A percentile compares a stretch with the other conserved stretches of the same genome.
Evolutionary conservation across 30 jellyfish, hydroid and myxozoan species (phyloP).

Genomic region (Hydractinia echinata): DNA sequence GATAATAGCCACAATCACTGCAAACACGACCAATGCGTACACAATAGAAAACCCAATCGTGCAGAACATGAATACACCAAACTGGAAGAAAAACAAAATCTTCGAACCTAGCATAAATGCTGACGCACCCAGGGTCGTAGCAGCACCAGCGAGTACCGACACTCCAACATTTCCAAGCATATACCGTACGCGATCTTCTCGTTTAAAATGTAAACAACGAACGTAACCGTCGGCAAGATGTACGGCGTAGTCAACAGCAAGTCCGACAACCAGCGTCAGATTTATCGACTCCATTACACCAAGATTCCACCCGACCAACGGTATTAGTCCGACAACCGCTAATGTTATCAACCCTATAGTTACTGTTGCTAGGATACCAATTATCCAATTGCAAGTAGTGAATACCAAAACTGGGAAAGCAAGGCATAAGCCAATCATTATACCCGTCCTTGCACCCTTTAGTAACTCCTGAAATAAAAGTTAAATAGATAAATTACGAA

Average conservation of each 20-base stretch:
- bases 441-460: conserved; percentile 91
- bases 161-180: conserved; percentile 93
- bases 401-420: conserved; percentile 90
- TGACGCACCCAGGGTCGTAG: conserved; percentile 94
- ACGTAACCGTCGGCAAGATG: conserved; percentile 96
- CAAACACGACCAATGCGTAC: conserved; percentile 77
- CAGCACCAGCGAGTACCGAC: conserved; percentile 92
- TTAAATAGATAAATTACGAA: no score
- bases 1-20: conserved; percentile 61
- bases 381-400: conserved; percentile 93
- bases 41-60: conserved; percentile 84
- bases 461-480: conserved; percentile 57
- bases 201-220: conserved; percentile 55
- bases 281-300: conserved; percentile 95
- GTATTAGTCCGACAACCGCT: conserved; percentile 89
- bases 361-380: conserved; percentile 84
- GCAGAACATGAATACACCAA: conserved; percentile 91
- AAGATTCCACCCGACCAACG: conserved; percentile 92
- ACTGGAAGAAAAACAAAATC: conserved; percentile 77
- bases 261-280: conserved; percentile 91
- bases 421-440: conserved; percentile 62
- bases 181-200: conserved; percentile 74
- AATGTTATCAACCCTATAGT: conserved; percentile 76
- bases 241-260: conserved; percentile 92
- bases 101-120: conserved; percentile 93